Percentiles rank a stretch among this genome's conserved stretches.
Conservation (phyloP, 2,888 invertebrate genomes). For the Galeruca laticollis region DNA sequence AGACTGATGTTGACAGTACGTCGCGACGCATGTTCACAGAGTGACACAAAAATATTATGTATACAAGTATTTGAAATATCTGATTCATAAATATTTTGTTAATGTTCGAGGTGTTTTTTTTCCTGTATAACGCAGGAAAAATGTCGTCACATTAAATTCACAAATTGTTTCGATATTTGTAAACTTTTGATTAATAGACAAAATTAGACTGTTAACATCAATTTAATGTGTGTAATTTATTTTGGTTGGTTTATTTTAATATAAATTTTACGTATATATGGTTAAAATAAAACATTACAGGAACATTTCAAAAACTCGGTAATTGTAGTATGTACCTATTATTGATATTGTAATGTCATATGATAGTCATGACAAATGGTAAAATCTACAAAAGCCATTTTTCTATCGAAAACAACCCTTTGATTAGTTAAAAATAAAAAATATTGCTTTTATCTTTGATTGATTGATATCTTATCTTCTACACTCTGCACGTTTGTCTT, state of each 20-base stretch:
- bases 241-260: not conserved
- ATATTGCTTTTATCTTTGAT: no score
- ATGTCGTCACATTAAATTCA: not conserved
- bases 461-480: no score
- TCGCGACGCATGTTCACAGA: conserved; percentile 14
- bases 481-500: no score
- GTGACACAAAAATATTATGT: conserved; percentile 7
- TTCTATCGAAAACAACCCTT: no score
- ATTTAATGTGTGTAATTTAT: not conserved
- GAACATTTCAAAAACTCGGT: not conserved
- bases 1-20: conserved; percentile 6
- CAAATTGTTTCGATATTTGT: not conserved
- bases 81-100: not conserved
- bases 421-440: no score
- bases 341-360: no score
- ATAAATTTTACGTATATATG: no score
- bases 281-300: not conserved
- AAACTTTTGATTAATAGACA: not conserved
- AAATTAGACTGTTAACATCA: not conserved
- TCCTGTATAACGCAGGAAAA: not conserved
- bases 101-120: not conserved
- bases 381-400: no score
- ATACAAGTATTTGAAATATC: conserved; percentile 6
- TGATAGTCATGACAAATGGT: no score
- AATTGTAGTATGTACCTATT: no score